Conservation (phyloP, 2,113 vertebrate species). For the Nycticryphes semicollaris region DNA sequence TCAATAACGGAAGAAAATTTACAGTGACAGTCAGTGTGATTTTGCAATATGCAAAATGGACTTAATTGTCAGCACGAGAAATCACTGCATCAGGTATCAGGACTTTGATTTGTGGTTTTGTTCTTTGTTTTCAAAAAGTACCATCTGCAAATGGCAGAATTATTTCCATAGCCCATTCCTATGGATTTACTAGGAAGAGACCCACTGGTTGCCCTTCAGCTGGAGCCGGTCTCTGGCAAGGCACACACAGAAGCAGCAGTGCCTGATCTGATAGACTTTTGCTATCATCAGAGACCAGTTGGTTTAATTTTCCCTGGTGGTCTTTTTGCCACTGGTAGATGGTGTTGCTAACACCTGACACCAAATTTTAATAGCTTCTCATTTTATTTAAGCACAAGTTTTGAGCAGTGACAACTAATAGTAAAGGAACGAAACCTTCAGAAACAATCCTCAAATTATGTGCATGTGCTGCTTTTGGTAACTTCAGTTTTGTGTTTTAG, state of each 20-base stretch:
- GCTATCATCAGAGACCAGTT: neutral
- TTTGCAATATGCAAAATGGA: slow-evolving; percentile 69
- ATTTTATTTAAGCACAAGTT: neutral
- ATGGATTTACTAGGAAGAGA: neutral
- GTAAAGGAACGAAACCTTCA: neutral
- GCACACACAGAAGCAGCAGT: neutral
- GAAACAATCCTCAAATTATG: neutral
- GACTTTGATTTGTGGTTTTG: neutral
- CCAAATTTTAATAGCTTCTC: neutral
- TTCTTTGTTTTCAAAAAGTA: neutral
- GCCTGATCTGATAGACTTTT: neutral
- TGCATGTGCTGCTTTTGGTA: neutral
- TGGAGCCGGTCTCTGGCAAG: neutral
- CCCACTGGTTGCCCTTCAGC: neutral
- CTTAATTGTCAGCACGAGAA: slow-evolving; percentile 58
- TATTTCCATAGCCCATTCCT: neutral
- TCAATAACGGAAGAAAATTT: slow-evolving; percentile 74
- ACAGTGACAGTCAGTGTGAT: slow-evolving; percentile 47
- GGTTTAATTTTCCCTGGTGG: neutral
- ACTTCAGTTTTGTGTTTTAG: neutral
- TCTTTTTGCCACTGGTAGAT: neutral
- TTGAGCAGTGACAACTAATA: neutral
- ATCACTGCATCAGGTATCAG: neutral
- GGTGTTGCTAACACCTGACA: neutral
- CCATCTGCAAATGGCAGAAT: neutral